These are phyloP conservation scores for Aphelocoma coerulescens DNA, from an alignment of 2,113 vertebrate genomes.

Conservation along the genomic window DNA sequence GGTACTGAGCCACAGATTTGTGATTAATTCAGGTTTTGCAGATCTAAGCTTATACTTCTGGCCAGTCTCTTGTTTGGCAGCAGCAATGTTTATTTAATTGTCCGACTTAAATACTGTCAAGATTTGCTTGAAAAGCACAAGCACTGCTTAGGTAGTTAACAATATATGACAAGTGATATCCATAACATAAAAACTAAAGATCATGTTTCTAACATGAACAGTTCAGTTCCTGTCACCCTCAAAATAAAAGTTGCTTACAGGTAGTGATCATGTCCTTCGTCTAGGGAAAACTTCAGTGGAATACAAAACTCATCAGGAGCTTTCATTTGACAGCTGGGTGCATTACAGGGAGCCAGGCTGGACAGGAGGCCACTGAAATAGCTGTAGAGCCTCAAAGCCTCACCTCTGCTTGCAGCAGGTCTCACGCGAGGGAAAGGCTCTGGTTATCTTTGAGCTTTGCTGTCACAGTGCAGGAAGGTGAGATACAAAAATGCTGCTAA, in stretches of 20 bases:
- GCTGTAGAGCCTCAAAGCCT: background rate
- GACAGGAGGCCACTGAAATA: background rate
- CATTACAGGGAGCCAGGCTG: background rate
- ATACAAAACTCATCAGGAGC: background rate
- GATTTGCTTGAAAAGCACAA: background rate
- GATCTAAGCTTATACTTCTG: background rate
- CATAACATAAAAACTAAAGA: background rate
- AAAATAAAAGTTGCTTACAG: background rate
- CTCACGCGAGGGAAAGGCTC: rapidly evolving
- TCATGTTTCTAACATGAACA: background rate
- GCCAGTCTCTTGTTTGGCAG: background rate
- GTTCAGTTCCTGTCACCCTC: background rate
- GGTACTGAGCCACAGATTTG: background rate
- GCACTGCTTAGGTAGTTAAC: background rate
- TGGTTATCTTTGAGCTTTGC: background rate
- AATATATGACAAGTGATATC: background rate
- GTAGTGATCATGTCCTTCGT: background rate
- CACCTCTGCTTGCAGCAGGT: background rate
- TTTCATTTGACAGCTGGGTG: background rate
- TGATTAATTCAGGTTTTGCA: background rate
- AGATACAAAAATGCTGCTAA: background rate
- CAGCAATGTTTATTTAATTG: background rate
- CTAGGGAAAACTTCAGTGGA: background rate
- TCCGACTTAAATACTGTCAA: background rate
- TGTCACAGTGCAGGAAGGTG: background rate